These are phyloP conservation scores for Gymnorhina tibicen DNA, from an alignment of 2,113 vertebrate genomes.

Conservation along the genomic window DNA sequence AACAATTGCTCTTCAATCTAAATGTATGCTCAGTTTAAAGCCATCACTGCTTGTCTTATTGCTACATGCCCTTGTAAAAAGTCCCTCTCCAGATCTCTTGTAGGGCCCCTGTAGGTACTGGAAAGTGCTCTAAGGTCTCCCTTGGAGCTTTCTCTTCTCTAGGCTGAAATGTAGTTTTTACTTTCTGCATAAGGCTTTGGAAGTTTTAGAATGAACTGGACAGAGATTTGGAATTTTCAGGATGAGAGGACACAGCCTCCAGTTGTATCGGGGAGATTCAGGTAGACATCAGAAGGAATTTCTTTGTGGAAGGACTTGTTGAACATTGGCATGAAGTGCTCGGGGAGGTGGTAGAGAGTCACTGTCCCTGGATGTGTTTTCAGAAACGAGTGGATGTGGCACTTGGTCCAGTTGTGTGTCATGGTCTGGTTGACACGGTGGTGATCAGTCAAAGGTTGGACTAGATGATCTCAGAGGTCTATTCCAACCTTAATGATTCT, in stretches of 20 bases:
- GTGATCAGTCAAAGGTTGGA: neutral
- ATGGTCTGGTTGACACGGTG: neutral
- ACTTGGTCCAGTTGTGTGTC: neutral
- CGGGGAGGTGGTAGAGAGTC: neutral
- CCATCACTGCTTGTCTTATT: neutral
- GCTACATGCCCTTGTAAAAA: neutral
- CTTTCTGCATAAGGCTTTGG: neutral
- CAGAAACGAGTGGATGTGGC: neutral
- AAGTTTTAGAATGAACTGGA: neutral
- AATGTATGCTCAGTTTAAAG: neutral
- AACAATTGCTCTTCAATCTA: neutral
- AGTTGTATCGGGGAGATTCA: neutral
- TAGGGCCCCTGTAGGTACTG: neutral
- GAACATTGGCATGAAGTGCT: neutral
- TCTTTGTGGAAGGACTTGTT: neutral
- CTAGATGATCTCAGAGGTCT: neutral
- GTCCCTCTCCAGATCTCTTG: neutral
- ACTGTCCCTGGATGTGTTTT: neutral
- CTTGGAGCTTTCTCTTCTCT: neutral
- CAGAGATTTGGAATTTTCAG: neutral
- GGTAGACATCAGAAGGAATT: neutral
- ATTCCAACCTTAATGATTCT: neutral
- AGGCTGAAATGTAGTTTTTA: neutral
- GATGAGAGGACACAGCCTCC: neutral
- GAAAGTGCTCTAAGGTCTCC: neutral